Evolutionary conservation across 2,113 vertebrate species (phyloP).

Genomic region (Ivindomyrus marchei): DNA sequence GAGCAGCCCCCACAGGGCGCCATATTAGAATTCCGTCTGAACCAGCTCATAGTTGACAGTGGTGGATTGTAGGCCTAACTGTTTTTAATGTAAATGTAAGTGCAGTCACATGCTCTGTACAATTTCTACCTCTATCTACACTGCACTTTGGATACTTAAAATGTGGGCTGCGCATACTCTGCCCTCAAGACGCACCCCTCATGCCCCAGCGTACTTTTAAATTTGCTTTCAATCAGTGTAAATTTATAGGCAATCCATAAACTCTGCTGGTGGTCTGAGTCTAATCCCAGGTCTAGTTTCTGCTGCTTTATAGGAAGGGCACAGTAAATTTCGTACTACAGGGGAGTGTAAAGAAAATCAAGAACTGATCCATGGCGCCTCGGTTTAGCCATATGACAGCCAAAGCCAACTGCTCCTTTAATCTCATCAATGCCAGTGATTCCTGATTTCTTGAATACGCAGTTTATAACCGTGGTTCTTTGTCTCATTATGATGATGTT

Average conservation of each 20-base stretch:
- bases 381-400: conserved; percentile 52
- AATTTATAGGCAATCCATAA: conserved; percentile 56
- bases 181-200: conserved; percentile 53
- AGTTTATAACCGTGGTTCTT: background rate
- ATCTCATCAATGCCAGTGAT: background rate
- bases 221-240: conserved; percentile 62
- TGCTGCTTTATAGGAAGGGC: conserved; percentile 48
- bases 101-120: conserved; percentile 41
- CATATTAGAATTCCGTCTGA: conserved; percentile 46
- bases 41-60: conserved; percentile 54
- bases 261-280: conserved; percentile 48
- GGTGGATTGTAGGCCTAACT: conserved; percentile 53
- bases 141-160: background rate
- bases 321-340: conserved; percentile 54
- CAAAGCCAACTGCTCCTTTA: conserved; percentile 16
- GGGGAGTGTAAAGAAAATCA: conserved; percentile 37
- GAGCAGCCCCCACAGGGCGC: conserved; percentile 48
- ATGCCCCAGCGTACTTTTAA: conserved; percentile 49
- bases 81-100: conserved; percentile 60
- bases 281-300: conserved; percentile 47
- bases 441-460: background rate
- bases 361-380: conserved; percentile 41
- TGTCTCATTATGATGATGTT: background rate
- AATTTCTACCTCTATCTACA: conserved; percentile 27
- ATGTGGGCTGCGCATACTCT: conserved; percentile 32